Evolutionary conservation across 1,140 invertebrate genomes (phyloP).

Genomic region (Telenomus remus): DNA sequence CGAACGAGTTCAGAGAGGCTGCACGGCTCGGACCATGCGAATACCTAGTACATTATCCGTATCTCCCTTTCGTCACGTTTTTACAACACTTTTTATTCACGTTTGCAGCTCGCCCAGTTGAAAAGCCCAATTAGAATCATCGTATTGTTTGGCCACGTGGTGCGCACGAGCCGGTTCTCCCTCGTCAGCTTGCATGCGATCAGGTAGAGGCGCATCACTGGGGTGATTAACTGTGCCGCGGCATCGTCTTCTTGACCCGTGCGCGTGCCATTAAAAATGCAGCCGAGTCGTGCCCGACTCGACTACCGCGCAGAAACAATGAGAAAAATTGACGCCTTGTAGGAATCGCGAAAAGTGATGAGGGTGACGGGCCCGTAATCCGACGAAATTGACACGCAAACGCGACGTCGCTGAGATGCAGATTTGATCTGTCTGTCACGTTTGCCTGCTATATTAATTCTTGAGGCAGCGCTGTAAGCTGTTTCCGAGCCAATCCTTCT

Average conservation of each 20-base stretch:
- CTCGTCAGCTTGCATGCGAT: constrained; percentile 44
- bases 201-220: constrained; percentile 47
- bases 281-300: neutral
- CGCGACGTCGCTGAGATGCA: constrained; percentile 67
- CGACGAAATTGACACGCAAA: constrained; percentile 70
- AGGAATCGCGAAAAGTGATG: constrained; percentile 28
- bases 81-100: constrained; percentile 52
- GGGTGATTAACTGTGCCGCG: constrained; percentile 38
- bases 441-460: constrained; percentile 74
- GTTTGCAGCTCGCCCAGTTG: constrained; percentile 30
- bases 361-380: constrained; percentile 64
- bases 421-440: constrained; percentile 74
- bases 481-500: constrained; percentile 50
- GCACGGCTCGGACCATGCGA: constrained; percentile 25
- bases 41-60: constrained; percentile 33
- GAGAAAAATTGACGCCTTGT: neutral
- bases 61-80: constrained; percentile 58
- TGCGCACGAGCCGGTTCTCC: constrained; percentile 61
- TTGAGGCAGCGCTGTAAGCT: constrained; percentile 52
- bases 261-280: constrained; percentile 25
- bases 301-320: neutral
- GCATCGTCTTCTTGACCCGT: constrained; percentile 37
- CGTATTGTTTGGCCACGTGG: constrained; percentile 67
- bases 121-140: constrained; percentile 67
- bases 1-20: constrained; percentile 16